Percentiles rank a stretch among this genome's conserved stretches.
Evolutionary conservation across 2,888 invertebrate genomes (phyloP).

Genomic region (Erebia aethiops): DNA sequence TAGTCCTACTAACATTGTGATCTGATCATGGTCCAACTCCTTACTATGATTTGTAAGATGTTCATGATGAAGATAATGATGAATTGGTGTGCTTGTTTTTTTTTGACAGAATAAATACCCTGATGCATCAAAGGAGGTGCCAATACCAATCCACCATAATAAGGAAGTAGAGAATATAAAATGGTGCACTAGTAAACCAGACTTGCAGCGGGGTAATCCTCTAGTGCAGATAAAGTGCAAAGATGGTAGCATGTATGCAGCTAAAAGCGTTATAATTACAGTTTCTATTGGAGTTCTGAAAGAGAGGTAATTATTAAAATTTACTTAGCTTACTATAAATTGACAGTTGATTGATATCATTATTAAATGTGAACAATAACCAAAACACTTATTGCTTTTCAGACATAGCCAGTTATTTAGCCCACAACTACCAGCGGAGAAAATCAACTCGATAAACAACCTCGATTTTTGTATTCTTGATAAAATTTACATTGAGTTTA

Average conservation of each 20-base stretch:
- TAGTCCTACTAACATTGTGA: no score
- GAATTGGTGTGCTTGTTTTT: slow-evolving; percentile 19
- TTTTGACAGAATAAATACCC: slow-evolving; percentile 80
- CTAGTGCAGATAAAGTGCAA: slow-evolving; percentile 80
- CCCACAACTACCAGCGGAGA: slow-evolving; percentile 81
- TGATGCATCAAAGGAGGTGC: slow-evolving; percentile 64
- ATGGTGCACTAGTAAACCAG: slow-evolving; percentile 64
- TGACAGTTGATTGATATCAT: not conserved
- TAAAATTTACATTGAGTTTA: slow-evolving; percentile 88
- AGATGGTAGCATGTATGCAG: slow-evolving; percentile 80
- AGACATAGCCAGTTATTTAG: slow-evolving; percentile 81
- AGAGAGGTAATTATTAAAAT: slow-evolving; percentile 60
- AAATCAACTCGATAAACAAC: slow-evolving; percentile 82
- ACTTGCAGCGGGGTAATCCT: slow-evolving; percentile 54
- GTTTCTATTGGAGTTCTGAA: slow-evolving; percentile 87
- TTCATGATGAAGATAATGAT: no score
- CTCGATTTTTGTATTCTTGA: slow-evolving; percentile 86
- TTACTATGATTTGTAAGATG: no score
- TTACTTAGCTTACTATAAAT: no score
- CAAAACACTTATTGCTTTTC: slow-evolving; percentile 39
- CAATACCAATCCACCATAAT: slow-evolving; percentile 74
- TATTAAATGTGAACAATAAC: not conserved
- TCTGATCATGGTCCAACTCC: no score
- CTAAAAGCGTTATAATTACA: slow-evolving; percentile 86
- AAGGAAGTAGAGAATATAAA: slow-evolving; percentile 81